phyloP scores from a whole-genome alignment of 2,113 vertebrate species.

The Marmota flaviventris region DNA sequence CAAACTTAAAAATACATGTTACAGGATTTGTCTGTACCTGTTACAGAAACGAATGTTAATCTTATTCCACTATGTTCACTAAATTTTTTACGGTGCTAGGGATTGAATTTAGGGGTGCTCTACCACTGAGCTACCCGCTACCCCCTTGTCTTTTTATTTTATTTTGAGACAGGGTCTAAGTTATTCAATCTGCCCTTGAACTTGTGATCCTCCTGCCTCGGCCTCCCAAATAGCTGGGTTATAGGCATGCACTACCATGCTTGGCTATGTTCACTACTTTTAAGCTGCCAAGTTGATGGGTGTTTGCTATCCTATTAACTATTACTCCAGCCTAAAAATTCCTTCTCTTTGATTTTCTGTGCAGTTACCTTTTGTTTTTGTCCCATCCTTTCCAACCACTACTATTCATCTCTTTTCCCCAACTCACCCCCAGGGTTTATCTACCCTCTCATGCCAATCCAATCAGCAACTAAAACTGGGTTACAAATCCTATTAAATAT shows the following conservation, averaged over 20 bases:
- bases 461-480: not conserved
- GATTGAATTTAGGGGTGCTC: too few species aligned
- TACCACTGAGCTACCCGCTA: too few species aligned
- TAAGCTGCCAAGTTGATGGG: not conserved
- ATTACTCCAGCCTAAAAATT: constrained; percentile 20
- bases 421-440: not conserved
- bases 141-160: too few species aligned
- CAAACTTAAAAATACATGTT: not conserved
- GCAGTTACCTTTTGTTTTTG: not conserved
- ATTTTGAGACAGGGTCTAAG: too few species aligned
- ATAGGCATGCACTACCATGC: too few species aligned
- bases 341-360: not conserved
- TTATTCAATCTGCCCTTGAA: too few species aligned
- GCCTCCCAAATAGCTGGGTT: too few species aligned
- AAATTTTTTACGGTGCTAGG: too few species aligned
- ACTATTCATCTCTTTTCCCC: not conserved
- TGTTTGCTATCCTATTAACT: constrained; percentile 16
- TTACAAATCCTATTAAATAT: not conserved
- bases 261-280: not conserved
- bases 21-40: not conserved
- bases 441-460: not conserved
- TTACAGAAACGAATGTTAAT: constrained; percentile 9
- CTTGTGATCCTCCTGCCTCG: too few species aligned
- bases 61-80: not conserved
- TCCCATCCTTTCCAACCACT: not conserved